Evolutionary conservation across 2,888 invertebrate genomes (phyloP).

Genomic region (Myopa testacea): DNA sequence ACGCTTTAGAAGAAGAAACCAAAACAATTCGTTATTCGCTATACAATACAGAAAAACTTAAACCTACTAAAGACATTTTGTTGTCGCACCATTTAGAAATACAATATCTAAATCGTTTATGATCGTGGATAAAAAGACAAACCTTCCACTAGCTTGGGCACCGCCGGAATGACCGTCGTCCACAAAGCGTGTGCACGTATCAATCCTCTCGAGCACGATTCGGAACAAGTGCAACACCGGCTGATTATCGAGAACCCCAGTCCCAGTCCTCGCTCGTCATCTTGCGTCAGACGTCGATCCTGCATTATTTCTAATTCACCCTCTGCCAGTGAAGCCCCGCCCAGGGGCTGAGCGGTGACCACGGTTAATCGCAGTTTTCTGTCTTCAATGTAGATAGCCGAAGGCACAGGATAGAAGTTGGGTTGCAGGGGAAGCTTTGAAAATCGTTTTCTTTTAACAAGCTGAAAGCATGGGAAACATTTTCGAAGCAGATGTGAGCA

Average conservation of each 20-base stretch:
- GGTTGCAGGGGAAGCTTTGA: conserved; percentile 93
- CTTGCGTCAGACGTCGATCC: conserved; percentile 90
- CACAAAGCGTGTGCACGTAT: conserved; percentile 65
- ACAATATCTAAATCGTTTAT: no score
- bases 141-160: no score
- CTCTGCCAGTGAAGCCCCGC: conserved; percentile 69
- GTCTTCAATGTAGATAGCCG: conserved; percentile 88
- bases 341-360: conserved; percentile 86
- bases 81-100: no score
- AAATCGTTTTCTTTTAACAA: conserved; percentile 85
- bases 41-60: background rate
- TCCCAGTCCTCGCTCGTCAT: conserved; percentile 93
- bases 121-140: no score
- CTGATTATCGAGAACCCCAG: conserved; percentile 94
- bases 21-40: conserved; percentile 16
- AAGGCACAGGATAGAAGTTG: conserved; percentile 95
- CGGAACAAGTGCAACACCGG: conserved; percentile 88
- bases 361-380: conserved; percentile 77
- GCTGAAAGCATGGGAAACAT: conserved; percentile 70
- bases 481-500: background rate
- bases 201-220: conserved; percentile 77
- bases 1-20: conserved; percentile 70
- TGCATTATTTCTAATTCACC: conserved; percentile 83
- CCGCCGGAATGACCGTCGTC: conserved; percentile 69
- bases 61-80: conserved; percentile 49